phyloP scores from a whole-genome alignment of 1,140 invertebrate genomes.

The Apis cerana region DNA sequence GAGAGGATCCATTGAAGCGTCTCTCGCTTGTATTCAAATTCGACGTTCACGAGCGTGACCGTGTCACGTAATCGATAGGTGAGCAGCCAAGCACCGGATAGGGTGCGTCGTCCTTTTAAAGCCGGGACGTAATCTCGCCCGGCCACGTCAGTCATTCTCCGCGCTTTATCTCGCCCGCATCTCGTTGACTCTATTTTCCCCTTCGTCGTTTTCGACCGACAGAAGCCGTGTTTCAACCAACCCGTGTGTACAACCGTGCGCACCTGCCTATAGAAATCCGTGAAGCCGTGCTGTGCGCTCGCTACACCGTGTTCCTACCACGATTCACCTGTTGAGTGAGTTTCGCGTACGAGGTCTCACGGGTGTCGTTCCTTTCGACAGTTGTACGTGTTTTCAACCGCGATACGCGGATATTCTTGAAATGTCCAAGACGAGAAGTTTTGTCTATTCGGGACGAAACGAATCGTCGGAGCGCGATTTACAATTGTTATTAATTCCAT shows the following conservation, averaged over 20 bases:
- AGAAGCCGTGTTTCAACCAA: conserved; percentile 21
- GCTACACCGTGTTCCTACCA: neutral
- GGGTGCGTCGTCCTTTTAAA: conserved; percentile 56
- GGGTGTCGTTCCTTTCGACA: no score
- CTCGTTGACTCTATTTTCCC: conserved; percentile 46
- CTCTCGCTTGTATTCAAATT: conserved; percentile 53
- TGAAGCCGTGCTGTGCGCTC: neutral
- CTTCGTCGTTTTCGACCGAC: neutral
- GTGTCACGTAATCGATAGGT: conserved; percentile 51
- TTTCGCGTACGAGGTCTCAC: neutral
- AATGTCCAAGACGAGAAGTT: no score
- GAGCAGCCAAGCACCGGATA: conserved; percentile 43
- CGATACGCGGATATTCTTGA: no score
- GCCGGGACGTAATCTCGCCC: conserved; percentile 32
- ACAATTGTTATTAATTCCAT: no score
- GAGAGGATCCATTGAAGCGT: conserved; percentile 38
- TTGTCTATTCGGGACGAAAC: no score
- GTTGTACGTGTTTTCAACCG: no score
- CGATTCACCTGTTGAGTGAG: conserved; percentile 19
- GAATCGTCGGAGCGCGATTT: no score
- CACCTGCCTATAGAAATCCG: conserved; percentile 32
- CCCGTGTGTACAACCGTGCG: neutral
- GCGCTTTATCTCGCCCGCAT: conserved; percentile 45
- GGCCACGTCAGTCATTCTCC: conserved; percentile 53
- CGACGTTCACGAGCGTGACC: conserved; percentile 53